Evolutionary conservation across 1,140 invertebrate genomes (phyloP).

Genomic region (Trinorchestia longiramus): DNA sequence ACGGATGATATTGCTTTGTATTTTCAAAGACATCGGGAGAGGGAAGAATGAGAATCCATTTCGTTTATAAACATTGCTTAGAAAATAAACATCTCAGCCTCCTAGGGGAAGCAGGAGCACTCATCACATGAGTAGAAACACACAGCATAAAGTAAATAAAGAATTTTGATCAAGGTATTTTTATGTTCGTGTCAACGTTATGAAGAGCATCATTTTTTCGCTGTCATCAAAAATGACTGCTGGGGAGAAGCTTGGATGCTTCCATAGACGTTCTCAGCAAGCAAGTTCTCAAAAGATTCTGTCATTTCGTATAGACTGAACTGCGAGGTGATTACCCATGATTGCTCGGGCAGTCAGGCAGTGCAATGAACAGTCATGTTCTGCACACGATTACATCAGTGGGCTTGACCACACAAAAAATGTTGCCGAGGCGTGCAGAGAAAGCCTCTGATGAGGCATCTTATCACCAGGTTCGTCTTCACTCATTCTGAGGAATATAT

Average conservation of each 20-base stretch:
- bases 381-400: slow-evolving; percentile 28
- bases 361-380: background rate
- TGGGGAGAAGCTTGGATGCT: background rate
- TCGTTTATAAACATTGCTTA: background rate
- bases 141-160: background rate
- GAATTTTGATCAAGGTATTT: background rate
- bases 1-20: too few species aligned
- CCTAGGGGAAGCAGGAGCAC: background rate
- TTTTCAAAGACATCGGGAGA: too few species aligned
- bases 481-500: background rate
- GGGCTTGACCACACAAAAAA: slow-evolving; percentile 9
- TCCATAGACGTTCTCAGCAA: background rate
- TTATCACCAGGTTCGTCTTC: background rate
- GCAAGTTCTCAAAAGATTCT: background rate
- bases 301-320: background rate
- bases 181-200: background rate
- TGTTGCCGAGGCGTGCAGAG: background rate
- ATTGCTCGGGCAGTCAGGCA: background rate
- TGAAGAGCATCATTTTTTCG: background rate
- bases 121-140: background rate
- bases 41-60: too few species aligned
- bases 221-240: background rate
- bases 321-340: background rate
- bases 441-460: background rate
- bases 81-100: background rate